Percentiles rank a stretch among this genome's conserved stretches.
Conservation (phyloP, 2,113 vertebrate genomes). For the Engystomops pustulosus region DNA sequence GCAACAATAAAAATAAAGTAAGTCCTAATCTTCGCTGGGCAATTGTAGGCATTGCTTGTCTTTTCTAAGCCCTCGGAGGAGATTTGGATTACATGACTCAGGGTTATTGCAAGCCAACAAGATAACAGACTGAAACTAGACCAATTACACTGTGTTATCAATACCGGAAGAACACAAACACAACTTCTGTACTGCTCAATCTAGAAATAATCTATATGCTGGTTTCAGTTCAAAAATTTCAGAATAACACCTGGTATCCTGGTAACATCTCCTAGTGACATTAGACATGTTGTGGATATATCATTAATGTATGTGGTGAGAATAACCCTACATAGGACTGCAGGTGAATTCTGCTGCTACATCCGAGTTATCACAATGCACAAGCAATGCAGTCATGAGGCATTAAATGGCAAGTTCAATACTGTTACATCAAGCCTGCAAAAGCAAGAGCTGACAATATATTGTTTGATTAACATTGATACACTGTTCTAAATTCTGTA, state of each 20-base stretch:
- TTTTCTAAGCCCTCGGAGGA: constrained; percentile 40
- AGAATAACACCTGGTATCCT: not conserved
- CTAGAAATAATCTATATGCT: not conserved
- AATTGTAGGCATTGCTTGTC: constrained; percentile 44
- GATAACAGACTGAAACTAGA: constrained; percentile 49
- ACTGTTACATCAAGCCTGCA: not conserved
- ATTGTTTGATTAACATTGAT: no score
- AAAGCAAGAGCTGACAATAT: no score
- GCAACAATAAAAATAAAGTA: constrained; percentile 40
- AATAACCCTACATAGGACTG: not conserved
- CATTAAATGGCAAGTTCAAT: not conserved
- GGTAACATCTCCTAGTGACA: no score
- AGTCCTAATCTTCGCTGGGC: constrained; percentile 47
- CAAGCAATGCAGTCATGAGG: no score
- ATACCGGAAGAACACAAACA: constrained; percentile 48
- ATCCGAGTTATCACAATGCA: not conserved
- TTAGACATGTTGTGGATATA: no score
- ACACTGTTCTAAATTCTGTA: not conserved
- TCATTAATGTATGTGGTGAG: no score
- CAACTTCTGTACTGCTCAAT: not conserved
- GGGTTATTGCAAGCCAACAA: constrained; percentile 50
- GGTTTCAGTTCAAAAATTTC: not conserved
- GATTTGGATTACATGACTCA: constrained; percentile 56
- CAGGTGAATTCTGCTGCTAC: not conserved
- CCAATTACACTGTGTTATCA: constrained; percentile 45